Conservation (phyloP, 92 coral and sea anemone species). For the Virgularia gustaviana region DNA sequence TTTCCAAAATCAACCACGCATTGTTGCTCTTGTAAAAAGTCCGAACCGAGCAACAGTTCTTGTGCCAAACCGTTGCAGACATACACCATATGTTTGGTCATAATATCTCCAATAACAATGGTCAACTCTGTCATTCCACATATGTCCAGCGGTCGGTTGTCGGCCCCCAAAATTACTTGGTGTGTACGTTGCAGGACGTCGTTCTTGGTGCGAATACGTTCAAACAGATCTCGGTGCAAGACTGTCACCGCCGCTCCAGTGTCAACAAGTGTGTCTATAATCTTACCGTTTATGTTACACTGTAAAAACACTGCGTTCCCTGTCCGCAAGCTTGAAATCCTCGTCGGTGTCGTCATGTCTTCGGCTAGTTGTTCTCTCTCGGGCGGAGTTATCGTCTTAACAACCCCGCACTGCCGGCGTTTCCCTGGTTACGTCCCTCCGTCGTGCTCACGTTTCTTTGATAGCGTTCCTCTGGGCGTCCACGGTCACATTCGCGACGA, state of each 20-base stretch:
- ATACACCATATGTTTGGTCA: background rate
- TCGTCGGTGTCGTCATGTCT: background rate
- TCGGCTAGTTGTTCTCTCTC: background rate
- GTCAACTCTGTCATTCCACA: background rate
- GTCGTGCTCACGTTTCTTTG: too few relatives aligned
- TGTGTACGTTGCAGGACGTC: background rate
- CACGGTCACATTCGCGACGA: constrained; percentile 2
- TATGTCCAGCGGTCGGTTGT: constrained; percentile 4
- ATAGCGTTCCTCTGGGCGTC: too few relatives aligned
- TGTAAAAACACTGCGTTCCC: constrained; percentile 4
- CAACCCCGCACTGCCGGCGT: constrained; percentile 15
- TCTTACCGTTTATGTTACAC: constrained; percentile 2
- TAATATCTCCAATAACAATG: background rate
- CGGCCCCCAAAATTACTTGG: constrained; percentile 5
- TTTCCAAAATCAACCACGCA: constrained; percentile 3
- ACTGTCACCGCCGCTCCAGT: constrained; percentile 13
- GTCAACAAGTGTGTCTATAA: background rate
- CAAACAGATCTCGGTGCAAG: constrained; percentile 1
- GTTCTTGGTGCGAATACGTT: background rate
- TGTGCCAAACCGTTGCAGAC: constrained; percentile 8
- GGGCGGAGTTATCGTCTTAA: background rate
- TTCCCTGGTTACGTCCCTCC: constrained; percentile 3
- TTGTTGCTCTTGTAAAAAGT: background rate
- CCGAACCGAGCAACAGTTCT: constrained; percentile 13
- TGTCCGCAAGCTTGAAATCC: background rate